Conservation (phyloP, 2,797 vertebrate genomes). For the Chanos chanos region DNA sequence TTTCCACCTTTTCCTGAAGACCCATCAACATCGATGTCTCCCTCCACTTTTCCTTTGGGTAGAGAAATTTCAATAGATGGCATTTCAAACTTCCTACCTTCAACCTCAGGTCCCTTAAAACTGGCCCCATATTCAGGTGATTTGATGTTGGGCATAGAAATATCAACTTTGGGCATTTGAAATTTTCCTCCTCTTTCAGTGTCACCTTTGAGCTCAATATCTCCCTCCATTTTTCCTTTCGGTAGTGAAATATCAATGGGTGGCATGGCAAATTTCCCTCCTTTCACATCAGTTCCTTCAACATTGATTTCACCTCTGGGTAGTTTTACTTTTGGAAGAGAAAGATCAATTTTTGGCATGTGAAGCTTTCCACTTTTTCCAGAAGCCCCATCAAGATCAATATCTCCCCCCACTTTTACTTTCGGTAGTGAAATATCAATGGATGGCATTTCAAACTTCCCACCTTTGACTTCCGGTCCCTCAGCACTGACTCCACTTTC, state of each 20-base stretch:
- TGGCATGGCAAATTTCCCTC: conserved; percentile 42
- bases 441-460: no score
- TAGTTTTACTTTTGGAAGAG: no score
- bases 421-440: no score
- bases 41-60: conserved; percentile 53
- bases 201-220: conserved; percentile 42
- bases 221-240: conserved; percentile 53
- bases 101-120: no score
- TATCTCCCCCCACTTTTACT: no score
- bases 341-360: no score
- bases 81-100: conserved; percentile 41
- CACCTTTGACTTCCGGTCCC: no score
- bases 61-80: conserved; percentile 45
- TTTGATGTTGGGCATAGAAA: conserved; percentile 47
- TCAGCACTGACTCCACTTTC: no score
- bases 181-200: conserved; percentile 53
- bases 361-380: no score
- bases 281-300: conserved; percentile 47
- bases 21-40: conserved; percentile 46
- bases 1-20: conserved; percentile 50
- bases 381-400: no score
- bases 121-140: conserved; percentile 50
- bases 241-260: conserved; percentile 47
- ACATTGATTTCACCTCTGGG: no score
- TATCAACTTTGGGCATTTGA: conserved; percentile 54